A percentile compares a stretch with the other conserved stretches of the same genome.
phyloP scores from a whole-genome alignment of 2,797 vertebrate genomes.

The Taeniopygia guttata region DNA sequence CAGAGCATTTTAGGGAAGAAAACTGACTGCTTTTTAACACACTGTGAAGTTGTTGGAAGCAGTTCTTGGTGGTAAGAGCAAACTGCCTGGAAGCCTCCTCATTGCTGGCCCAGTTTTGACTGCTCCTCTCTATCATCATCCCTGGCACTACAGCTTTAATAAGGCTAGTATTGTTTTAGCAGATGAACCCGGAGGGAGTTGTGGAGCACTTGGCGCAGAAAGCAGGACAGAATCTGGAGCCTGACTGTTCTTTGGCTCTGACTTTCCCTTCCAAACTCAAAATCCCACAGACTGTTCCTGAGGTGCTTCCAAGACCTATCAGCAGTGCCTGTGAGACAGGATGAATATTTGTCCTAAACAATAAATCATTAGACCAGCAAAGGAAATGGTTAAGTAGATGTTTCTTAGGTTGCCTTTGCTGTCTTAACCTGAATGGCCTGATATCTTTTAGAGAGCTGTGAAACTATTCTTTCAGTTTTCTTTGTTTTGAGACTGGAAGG shows the following conservation, averaged over 20 bases:
- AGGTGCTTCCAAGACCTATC: neutral
- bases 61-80: neutral
- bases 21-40: rapidly evolving
- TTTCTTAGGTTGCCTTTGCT: neutral
- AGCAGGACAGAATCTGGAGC: neutral
- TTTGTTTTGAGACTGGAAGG: neutral
- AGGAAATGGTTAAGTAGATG: neutral
- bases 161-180: neutral
- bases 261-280: neutral
- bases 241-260: neutral
- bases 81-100: neutral
- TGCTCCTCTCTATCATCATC: neutral
- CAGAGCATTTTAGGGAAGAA: neutral
- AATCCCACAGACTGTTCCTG: neutral
- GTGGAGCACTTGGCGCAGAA: neutral
- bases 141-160: neutral
- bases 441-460: neutral
- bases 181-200: neutral
- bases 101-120: neutral
- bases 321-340: neutral
- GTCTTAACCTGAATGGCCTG: neutral
- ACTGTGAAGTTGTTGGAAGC: neutral
- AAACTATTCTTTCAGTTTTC: neutral
- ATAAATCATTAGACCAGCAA: neutral
- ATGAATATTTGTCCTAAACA: neutral